A percentile compares a stretch with the other conserved stretches of the same genome.
These are phyloP conservation scores for Carollia perspicillata DNA, from an alignment of 2,113 vertebrate species.

Conservation along the genomic window DNA sequence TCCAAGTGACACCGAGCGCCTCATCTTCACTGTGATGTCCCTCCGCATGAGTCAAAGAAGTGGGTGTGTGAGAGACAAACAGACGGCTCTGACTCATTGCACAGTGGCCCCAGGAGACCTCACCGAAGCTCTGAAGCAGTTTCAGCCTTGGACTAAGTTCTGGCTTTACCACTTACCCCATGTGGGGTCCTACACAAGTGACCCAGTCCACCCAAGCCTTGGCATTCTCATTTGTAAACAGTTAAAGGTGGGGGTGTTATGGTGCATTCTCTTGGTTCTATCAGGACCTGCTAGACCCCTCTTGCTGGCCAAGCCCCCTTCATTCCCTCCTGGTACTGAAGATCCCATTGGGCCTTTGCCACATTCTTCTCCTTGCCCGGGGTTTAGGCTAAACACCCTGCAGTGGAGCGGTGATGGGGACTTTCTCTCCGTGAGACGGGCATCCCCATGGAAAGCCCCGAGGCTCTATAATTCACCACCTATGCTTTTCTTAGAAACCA, in stretches of 20 bases:
- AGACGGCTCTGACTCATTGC: background rate
- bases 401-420: background rate
- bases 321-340: background rate
- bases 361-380: background rate
- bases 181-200: background rate
- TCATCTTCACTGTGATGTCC: background rate
- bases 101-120: background rate
- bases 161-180: background rate
- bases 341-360: no score
- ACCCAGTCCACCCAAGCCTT: background rate
- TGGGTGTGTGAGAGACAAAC: background rate
- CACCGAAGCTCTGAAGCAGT: background rate
- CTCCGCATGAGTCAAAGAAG: background rate
- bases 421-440: background rate
- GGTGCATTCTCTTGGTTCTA: background rate
- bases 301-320: background rate
- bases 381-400: background rate
- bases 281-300: background rate
- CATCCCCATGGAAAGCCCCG: background rate
- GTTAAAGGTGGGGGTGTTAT: background rate
- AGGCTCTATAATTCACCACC: background rate
- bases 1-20: background rate
- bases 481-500: background rate
- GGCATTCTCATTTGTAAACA: background rate
- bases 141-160: accelerated